Evolutionary conservation across 1,140 invertebrate species (phyloP).

Genomic region (Drosophila tristis): DNA sequence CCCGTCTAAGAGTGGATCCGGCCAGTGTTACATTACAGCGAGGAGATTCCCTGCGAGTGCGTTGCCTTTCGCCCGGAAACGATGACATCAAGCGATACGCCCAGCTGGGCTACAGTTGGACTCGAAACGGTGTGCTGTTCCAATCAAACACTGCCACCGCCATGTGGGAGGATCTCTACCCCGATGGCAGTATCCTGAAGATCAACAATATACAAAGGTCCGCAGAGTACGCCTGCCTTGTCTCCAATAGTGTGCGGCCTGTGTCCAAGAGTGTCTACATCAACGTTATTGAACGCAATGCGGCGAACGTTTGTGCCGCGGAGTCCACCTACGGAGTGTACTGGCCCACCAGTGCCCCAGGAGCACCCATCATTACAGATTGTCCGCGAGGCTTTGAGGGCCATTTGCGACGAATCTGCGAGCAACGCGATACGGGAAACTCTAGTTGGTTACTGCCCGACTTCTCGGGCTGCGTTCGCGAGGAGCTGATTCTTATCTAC

Average conservation of each 20-base stretch:
- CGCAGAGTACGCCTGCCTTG: conserved; percentile 87
- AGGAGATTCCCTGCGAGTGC: conserved; percentile 87
- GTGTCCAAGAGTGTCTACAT: conserved; percentile 86
- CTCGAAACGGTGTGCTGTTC: conserved; percentile 89
- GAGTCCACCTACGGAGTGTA: conserved; percentile 85
- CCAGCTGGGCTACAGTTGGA: conserved; percentile 92
- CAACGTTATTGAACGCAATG: conserved; percentile 86
- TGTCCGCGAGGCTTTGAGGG: conserved; percentile 86
- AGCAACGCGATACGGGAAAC: conserved; percentile 86
- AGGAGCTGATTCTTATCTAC: conserved; percentile 87
- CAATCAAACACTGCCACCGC: conserved; percentile 88
- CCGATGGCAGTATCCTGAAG: conserved; percentile 91
- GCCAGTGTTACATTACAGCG: conserved; percentile 88
- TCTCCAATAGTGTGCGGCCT: conserved; percentile 86
- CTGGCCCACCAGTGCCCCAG: conserved; percentile 88
- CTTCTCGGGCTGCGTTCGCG: conserved; percentile 89
- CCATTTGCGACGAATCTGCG: conserved; percentile 85
- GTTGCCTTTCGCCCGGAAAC: conserved; percentile 87
- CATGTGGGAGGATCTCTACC: conserved; percentile 92
- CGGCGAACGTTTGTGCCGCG: conserved; percentile 86
- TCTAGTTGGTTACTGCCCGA: conserved; percentile 90
- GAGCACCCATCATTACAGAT: conserved; percentile 86
- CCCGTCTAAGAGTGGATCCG: conserved; percentile 89
- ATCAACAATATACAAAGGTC: conserved; percentile 90
- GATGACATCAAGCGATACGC: conserved; percentile 85